These are phyloP conservation scores for Drosophila aldrichi DNA, from an alignment of 2,888 invertebrate species.

Conservation along the genomic window DNA sequence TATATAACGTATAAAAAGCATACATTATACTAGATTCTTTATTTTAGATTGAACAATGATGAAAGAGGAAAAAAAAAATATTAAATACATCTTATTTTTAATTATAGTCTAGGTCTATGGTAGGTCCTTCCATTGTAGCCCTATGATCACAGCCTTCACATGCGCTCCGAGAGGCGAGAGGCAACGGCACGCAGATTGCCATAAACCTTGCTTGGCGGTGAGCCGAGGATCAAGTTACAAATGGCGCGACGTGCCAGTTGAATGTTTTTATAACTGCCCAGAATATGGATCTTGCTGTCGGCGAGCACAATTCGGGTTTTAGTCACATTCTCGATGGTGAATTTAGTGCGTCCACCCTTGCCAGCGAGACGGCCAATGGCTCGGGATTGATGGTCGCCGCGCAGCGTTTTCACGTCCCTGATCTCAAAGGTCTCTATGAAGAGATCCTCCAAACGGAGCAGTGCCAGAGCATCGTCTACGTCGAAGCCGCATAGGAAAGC, in stretches of 20 bases:
- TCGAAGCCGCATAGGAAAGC: slow-evolving; percentile 98
- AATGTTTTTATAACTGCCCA: slow-evolving; percentile 99
- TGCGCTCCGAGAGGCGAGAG: slow-evolving; percentile 92
- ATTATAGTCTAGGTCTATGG: slow-evolving; percentile 17
- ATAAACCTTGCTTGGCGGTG: slow-evolving; percentile 98
- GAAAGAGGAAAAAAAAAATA: slow-evolving; percentile 13
- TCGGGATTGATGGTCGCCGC: slow-evolving; percentile 97
- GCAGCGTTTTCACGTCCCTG: slow-evolving; percentile 97
- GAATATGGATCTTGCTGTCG: slow-evolving; percentile 97
- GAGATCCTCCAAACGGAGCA: slow-evolving; percentile 97
- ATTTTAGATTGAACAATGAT: slow-evolving; percentile 48
- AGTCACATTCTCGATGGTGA: slow-evolving; percentile 99
- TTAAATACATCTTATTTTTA: slow-evolving; percentile 14
- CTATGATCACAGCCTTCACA: slow-evolving; percentile 86
- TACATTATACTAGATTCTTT: slow-evolving; percentile 42
- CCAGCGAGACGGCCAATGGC: slow-evolving; percentile 98
- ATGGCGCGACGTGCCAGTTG: slow-evolving; percentile 96
- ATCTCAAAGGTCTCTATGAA: slow-evolving; percentile 99
- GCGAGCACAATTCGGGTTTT: slow-evolving; percentile 99
- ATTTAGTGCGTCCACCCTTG: slow-evolving; percentile 98
- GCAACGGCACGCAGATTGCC: slow-evolving; percentile 96
- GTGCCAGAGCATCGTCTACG: slow-evolving; percentile 97
- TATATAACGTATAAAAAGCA: not conserved
- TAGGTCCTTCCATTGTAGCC: slow-evolving; percentile 4
- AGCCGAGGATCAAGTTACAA: slow-evolving; percentile 98